phyloP scores from a whole-genome alignment of 2,888 invertebrate genomes.

The Drosophila tripunctata region DNA sequence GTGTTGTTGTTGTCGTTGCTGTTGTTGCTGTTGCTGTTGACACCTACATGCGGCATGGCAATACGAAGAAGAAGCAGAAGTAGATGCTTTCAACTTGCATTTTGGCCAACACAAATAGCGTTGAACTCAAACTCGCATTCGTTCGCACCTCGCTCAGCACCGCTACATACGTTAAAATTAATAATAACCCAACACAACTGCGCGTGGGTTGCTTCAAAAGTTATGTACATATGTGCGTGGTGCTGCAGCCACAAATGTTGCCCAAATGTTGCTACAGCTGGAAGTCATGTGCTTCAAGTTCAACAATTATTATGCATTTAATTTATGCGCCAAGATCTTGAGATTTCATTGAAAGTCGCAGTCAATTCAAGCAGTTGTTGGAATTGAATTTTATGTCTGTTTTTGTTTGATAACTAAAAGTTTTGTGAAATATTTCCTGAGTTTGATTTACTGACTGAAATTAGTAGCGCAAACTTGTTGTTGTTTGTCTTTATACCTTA shows the following conservation, averaged over 20 bases:
- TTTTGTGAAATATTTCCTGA: background rate
- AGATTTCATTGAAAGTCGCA: constrained; percentile 12
- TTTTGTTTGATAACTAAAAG: too few species aligned
- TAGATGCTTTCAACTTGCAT: constrained; percentile 37
- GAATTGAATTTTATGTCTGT: too few species aligned
- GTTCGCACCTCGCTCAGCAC: constrained; percentile 63
- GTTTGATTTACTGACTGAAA: too few species aligned
- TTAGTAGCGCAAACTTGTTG: too few species aligned
- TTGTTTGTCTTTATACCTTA: too few species aligned
- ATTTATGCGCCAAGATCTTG: constrained; percentile 16
- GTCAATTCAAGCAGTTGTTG: constrained; percentile 6
- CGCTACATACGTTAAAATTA: constrained; percentile 53
- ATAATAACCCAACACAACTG: constrained; percentile 31
- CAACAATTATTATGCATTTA: constrained; percentile 17
- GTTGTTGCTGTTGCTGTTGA: constrained; percentile 53
- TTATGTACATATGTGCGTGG: constrained; percentile 42
- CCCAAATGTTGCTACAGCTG: constrained; percentile 20
- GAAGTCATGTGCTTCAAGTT: constrained; percentile 37
- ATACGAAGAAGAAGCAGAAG: background rate
- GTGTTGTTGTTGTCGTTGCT: constrained; percentile 19
- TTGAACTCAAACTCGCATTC: constrained; percentile 42
- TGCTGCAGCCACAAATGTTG: constrained; percentile 5
- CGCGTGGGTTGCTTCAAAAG: constrained; percentile 65
- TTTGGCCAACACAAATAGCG: constrained; percentile 49
- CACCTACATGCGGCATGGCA: constrained; percentile 62